Conservation (phyloP, 2,113 vertebrate genomes). For the Anarhynchus alexandrinus region DNA sequence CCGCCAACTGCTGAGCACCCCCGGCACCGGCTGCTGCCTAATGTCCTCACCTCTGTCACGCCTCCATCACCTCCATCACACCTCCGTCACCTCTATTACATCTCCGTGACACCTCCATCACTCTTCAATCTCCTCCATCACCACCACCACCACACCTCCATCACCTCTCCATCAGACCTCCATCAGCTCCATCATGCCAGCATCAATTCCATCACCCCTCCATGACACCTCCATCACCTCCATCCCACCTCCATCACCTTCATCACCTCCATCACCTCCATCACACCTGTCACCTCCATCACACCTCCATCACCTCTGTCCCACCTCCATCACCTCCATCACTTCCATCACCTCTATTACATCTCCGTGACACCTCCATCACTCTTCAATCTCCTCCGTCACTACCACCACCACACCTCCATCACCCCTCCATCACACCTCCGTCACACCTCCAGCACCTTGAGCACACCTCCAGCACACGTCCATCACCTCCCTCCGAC, state of each 20-base stretch:
- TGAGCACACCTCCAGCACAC: no score
- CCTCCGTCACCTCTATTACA: no score
- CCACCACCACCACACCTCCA: neutral
- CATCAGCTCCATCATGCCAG: no score
- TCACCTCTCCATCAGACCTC: neutral
- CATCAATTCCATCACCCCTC: no score
- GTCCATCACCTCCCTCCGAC: neutral
- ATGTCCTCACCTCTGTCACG: neutral
- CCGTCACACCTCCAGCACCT: no score
- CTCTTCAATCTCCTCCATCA: neutral
- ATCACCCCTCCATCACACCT: no score
- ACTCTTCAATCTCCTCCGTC: neutral
- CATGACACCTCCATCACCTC: no score
- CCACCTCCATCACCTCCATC: neutral
- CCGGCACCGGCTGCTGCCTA: no score
- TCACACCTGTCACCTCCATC: neutral
- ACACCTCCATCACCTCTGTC: no score
- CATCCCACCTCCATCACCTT: no score
- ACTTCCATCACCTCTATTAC: neutral
- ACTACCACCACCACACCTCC: neutral
- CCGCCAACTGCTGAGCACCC: no score
- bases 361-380: no score
- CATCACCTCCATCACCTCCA: neutral
- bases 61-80: neutral
- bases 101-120: neutral